Base-by-base conservation (phyloP, 1,140 invertebrate species). In the Bombus confusus region DNA sequence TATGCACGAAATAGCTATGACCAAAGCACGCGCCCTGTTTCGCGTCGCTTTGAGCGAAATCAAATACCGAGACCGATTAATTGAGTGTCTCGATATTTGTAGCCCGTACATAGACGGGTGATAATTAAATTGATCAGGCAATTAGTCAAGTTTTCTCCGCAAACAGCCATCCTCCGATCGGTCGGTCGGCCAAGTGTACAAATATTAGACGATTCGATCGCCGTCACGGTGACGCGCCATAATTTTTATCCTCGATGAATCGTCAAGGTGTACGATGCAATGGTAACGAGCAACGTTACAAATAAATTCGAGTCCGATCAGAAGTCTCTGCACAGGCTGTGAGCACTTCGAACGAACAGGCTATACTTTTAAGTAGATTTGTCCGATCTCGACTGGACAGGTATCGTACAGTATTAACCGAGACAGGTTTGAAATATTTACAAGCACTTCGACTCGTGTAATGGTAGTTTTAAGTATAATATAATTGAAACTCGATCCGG, bases 41-140 rank as follows among this genome's bases (percentile, higher is more conserved):
- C 8, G n/a, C 2, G 41, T 2, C 15, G 6, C 41, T 74, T 74
- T 43, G 72, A 47, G 41, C 72, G n/a, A 74, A 47, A 31, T 74
- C 41, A 74, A 74, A 74, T n/a, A 74, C 41, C 18, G 72, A 31
- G 72, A 47, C 18, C 47, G 25, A 76, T 76, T 76, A 62, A 59
- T 59, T 76, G 39, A 76, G 25, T 59, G 75, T 31, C 25, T 74
- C 28, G 39, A 72, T 41, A 72, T 76, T 57, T 76, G 52, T 43
- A 37, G 52, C 9, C 25, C 28, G 34, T 57, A 37, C 10, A 31
- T 75, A 75, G 31, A 57, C 47, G 34, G 28, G 69, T 28, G 31
- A 75, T 52, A 28, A 57, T 75, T 75, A 62, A 62, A 77, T 62
- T 62, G 57, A 28, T 15, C 57, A 37, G 43, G 25, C 57, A 77